phyloP scores from a whole-genome alignment of 2,113 vertebrate genomes.

The Plestiodon gilberti region DNA sequence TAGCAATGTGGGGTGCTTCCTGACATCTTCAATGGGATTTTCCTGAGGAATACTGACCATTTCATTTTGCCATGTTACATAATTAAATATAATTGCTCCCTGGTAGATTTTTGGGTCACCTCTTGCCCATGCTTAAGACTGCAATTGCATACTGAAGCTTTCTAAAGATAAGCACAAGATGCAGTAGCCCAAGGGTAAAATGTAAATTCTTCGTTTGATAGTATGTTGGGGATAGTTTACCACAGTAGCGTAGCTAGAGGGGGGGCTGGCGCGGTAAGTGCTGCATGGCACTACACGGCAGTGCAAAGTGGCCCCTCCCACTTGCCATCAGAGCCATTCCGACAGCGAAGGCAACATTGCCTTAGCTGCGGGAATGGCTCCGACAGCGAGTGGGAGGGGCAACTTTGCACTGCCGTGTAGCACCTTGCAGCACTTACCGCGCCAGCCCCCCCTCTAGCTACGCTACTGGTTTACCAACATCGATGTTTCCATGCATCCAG shows the following conservation, averaged over 20 bases:
- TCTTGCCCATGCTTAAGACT: background rate
- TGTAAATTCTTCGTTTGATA: background rate
- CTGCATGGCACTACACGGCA: too few species aligned
- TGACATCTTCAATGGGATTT: background rate
- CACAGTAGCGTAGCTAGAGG: too few species aligned
- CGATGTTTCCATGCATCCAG: background rate
- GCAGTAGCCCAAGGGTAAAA: background rate
- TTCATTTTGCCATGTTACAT: background rate
- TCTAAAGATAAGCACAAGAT: background rate
- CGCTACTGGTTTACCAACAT: background rate
- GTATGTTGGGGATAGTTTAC: background rate
- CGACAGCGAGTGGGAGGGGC: too few species aligned
- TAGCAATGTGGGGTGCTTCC: background rate
- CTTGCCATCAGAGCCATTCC: too few species aligned
- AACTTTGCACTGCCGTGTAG: too few species aligned
- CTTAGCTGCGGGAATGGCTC: too few species aligned
- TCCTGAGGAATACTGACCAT: background rate
- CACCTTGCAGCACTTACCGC: too few species aligned
- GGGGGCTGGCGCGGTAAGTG: too few species aligned
- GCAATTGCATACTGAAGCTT: background rate
- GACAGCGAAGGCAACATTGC: too few species aligned
- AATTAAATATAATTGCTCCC: background rate
- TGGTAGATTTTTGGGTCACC: background rate
- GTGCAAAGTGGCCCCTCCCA: too few species aligned
- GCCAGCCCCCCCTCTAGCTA: too few species aligned